These are phyloP conservation scores for Schmidtea mediterranea DNA, from an alignment of 1,140 invertebrate genomes.

Conservation along the genomic window DNA sequence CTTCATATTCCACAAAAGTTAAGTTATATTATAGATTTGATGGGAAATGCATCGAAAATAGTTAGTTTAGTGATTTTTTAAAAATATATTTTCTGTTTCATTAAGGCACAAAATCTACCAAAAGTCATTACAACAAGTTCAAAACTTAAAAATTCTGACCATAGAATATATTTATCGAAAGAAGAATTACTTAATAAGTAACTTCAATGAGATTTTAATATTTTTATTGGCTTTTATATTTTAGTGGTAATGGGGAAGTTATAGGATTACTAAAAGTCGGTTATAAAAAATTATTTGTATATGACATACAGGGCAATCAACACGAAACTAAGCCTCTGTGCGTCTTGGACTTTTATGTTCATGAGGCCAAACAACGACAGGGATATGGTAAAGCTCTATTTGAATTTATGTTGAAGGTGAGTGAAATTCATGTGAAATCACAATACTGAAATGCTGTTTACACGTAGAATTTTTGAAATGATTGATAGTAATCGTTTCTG, in stretches of 20 bases:
- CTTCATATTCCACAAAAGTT: conserved; percentile 9
- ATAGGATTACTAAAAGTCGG: conserved; percentile 25
- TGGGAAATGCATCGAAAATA: conserved; percentile 24
- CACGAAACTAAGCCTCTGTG: conserved; percentile 24
- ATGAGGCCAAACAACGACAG: conserved; percentile 22
- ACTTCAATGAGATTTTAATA: conserved; percentile 2
- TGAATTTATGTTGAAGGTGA: conserved; percentile 22
- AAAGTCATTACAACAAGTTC: conserved; percentile 18
- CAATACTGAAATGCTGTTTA: too few relatives aligned
- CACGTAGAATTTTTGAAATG: too few relatives aligned
- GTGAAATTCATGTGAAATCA: too few relatives aligned
- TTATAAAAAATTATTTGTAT: conserved; percentile 23
- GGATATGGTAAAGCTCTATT: conserved; percentile 23
- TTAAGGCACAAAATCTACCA: conserved; percentile 23
- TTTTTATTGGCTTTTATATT: conserved; percentile 8
- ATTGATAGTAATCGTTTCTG: background rate
- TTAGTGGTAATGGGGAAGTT: conserved; percentile 13
- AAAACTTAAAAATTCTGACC: conserved; percentile 21
- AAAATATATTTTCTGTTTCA: too few relatives aligned
- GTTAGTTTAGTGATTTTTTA: conserved; percentile 11
- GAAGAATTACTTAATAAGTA: conserved; percentile 17
- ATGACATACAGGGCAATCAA: conserved; percentile 15
- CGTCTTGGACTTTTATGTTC: conserved; percentile 28
- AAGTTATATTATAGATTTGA: conserved; percentile 18
- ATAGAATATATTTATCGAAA: conserved; percentile 24